Evolutionary conservation across 2,797 vertebrate species (phyloP), one percentile per base, ranked within the genome.

Genomic region (Hippoglossus hippoglossus): DNA sequence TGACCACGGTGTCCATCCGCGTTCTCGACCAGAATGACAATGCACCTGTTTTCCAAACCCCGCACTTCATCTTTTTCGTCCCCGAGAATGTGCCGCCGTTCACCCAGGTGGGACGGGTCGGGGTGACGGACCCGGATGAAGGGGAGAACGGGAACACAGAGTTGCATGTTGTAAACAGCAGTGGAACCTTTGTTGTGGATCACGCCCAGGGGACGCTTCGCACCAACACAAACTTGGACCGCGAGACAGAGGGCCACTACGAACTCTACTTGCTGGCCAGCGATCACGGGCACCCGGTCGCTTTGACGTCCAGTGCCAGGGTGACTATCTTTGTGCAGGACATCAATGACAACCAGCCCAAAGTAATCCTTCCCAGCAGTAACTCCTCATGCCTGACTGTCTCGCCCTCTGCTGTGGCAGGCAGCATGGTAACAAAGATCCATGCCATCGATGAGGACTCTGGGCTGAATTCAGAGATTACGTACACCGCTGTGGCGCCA

Each of bases 1-100:
- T 59, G 5, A 81, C 88, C 24, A 87, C 71, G 1, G 72, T 96
- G 41, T 73, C 66, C 16, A 63, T 96, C 60, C 77, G 26, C 6
- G 80, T 96, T 60, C 73, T 94, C 67, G 95, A 95, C 81, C 90
- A 92, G 90, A 96, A 96, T 85, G 95, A 96, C 79, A 96, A 96
- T 72, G 71, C 82, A 13, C 95, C 95, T 4, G 54, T 79, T 61
- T 95, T 96, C 85, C 24, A 79, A 53, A 92, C 83, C n/a, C 80
- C 89, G 51, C 92, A 94, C 67, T 95, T 95, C 52, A 87, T 91
- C 63, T 96, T 96, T 80, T 96, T 95, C 54, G 78, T 95, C 66
- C 82, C 90, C 6, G 95, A 96, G 79, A 93, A 93, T 73, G 77
- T 91, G 58, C 83, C 88, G 1, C 76, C 39, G 0, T 73, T 91